Conservation (phyloP, 2,797 vertebrate genomes). For the Micropoecilia bifurca region DNA sequence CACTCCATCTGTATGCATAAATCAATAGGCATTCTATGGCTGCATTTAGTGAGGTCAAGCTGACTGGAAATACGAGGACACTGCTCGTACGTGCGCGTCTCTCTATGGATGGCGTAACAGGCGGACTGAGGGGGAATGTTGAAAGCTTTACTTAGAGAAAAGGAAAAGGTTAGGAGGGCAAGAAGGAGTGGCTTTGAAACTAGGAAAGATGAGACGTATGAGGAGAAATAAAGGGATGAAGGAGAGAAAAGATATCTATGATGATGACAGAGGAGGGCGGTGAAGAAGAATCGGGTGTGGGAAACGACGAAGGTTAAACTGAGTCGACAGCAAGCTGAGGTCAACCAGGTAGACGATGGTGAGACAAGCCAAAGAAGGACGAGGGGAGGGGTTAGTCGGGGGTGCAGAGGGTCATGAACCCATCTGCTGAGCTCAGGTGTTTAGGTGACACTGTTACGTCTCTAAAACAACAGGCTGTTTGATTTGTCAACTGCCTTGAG, state of each 20-base stretch:
- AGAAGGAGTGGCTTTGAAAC: conserved; percentile 30
- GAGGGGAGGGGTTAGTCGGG: conserved; percentile 29
- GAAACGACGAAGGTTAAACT: conserved; percentile 24
- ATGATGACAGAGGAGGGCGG: background rate
- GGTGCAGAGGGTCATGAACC: conserved; percentile 24
- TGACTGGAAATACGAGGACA: conserved; percentile 61
- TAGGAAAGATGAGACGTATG: conserved; percentile 12
- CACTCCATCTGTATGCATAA: conserved; percentile 68
- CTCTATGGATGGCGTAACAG: conserved; percentile 27
- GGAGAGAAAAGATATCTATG: background rate
- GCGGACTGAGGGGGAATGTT: conserved; percentile 42
- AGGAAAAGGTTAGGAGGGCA: conserved; percentile 42
- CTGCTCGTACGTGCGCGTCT: conserved; percentile 35
- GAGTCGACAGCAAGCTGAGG: conserved; percentile 30
- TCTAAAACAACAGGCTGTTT: conserved; percentile 57
- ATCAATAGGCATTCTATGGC: conserved; percentile 70
- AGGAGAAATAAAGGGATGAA: background rate
- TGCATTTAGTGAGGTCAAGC: conserved; percentile 69
- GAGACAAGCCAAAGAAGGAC: conserved; percentile 38
- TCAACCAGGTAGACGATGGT: conserved; percentile 53
- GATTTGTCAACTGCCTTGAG: conserved; percentile 45
- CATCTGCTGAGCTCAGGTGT: conserved; percentile 69
- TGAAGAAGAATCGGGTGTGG: conserved; percentile 13
- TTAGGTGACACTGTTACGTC: conserved; percentile 53
- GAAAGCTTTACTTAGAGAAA: conserved; percentile 45